Conservation (phyloP, 2,888 invertebrate species). For the Prostheceraeus crozeri region DNA sequence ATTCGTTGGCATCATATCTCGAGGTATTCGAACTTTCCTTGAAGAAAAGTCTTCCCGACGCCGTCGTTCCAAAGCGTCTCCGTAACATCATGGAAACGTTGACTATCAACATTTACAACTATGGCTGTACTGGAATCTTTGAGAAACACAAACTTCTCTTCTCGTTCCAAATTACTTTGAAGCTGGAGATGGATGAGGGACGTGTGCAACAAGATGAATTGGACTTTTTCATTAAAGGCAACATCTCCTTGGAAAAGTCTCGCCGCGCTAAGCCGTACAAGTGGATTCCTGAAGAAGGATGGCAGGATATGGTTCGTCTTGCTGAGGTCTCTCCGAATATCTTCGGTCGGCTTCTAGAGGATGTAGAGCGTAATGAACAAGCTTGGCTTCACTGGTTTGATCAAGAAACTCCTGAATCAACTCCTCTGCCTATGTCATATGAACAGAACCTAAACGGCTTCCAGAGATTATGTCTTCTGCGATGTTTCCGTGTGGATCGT, state of each 20-base stretch:
- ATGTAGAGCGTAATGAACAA: slow-evolving; percentile 61
- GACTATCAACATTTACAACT: slow-evolving; percentile 79
- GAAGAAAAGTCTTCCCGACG: slow-evolving; percentile 73
- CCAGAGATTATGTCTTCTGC: slow-evolving; percentile 70
- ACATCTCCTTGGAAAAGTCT: slow-evolving; percentile 70
- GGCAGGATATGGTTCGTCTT: slow-evolving; percentile 75
- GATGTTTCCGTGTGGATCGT: slow-evolving; percentile 81
- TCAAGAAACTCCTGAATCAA: slow-evolving; percentile 71
- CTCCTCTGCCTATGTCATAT: slow-evolving; percentile 67
- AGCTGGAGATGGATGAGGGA: slow-evolving; percentile 67
- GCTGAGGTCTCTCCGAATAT: slow-evolving; percentile 64
- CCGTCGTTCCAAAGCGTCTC: slow-evolving; percentile 67
- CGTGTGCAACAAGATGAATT: slow-evolving; percentile 66
- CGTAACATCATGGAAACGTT: slow-evolving; percentile 73
- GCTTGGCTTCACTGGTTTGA: slow-evolving; percentile 71
- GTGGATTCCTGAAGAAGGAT: slow-evolving; percentile 70
- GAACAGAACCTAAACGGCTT: slow-evolving; percentile 63
- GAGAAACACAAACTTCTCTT: slow-evolving; percentile 80
- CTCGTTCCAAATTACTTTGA: slow-evolving; percentile 81
- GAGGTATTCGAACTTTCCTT: slow-evolving; percentile 75
- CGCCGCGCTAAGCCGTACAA: slow-evolving; percentile 63
- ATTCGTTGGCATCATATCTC: slow-evolving; percentile 74
- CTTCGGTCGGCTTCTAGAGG: slow-evolving; percentile 65
- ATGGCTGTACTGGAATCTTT: slow-evolving; percentile 83
- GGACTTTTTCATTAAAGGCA: slow-evolving; percentile 79